Conservation (phyloP, 2,888 invertebrate species). For the Eilema caniola region DNA sequence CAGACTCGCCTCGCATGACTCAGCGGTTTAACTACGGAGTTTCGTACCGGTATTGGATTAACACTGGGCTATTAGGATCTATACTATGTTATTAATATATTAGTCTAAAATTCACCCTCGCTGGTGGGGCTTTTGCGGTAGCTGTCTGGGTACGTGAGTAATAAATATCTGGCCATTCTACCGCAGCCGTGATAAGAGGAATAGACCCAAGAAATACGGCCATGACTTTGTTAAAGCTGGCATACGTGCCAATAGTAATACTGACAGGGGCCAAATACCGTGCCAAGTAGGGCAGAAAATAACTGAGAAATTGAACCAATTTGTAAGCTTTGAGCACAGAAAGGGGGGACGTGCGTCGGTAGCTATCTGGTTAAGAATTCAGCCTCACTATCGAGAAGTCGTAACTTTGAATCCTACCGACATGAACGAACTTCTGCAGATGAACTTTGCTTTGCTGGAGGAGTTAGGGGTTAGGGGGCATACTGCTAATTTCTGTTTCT, state of each 20-base stretch:
- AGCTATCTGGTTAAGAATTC: too few relatives aligned
- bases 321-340: background rate
- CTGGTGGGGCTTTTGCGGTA: too few relatives aligned
- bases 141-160: too few relatives aligned
- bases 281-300: background rate
- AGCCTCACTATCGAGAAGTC: too few relatives aligned
- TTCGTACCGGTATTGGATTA: slow-evolving; percentile 13
- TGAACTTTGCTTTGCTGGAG: too few relatives aligned
- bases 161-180: too few relatives aligned
- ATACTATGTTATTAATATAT: background rate
- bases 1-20: slow-evolving; percentile 44
- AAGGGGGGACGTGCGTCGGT: too few relatives aligned
- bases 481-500: too few relatives aligned
- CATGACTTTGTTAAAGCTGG: background rate
- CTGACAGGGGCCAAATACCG: background rate
- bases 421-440: too few relatives aligned
- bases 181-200: background rate
- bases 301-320: background rate
- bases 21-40: slow-evolving; percentile 24
- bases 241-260: background rate
- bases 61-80: background rate
- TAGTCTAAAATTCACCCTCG: background rate
- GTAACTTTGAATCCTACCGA: too few relatives aligned
- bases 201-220: background rate
- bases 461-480: too few relatives aligned